These are phyloP conservation scores for Hirudo medicinalis DNA, from an alignment of 1,140 invertebrate genomes.

Conservation along the genomic window DNA sequence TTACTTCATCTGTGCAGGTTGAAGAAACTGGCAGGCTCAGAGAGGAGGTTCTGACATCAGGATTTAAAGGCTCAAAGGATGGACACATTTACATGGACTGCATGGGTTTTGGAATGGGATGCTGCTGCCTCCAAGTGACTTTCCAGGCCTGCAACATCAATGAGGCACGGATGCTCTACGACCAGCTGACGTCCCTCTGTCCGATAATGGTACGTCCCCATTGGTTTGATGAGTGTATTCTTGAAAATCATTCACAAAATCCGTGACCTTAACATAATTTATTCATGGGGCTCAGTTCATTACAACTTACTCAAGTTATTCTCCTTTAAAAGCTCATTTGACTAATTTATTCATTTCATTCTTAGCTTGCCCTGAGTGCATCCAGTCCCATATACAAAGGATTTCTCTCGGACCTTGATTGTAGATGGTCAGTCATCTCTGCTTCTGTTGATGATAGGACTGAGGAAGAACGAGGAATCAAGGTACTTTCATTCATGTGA, in stretches of 20 bases:
- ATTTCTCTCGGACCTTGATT: constrained; percentile 84
- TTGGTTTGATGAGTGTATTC: neutral
- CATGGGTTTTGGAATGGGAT: constrained; percentile 99
- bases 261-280: too few relatives aligned
- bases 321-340: constrained; percentile 19
- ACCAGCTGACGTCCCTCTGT: constrained; percentile 89
- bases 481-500: constrained; percentile 27
- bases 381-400: constrained; percentile 87
- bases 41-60: constrained; percentile 42
- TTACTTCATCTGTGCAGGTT: constrained; percentile 34
- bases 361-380: constrained; percentile 79
- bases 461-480: constrained; percentile 72
- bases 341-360: too few relatives aligned
- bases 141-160: constrained; percentile 86
- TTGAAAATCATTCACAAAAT: too few relatives aligned
- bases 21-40: constrained; percentile 52
- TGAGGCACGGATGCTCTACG: constrained; percentile 88
- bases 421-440: constrained; percentile 89
- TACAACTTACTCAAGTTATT: neutral
- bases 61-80: constrained; percentile 28
- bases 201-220: constrained; percentile 70
- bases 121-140: constrained; percentile 76
- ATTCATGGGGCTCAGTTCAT: too few relatives aligned
- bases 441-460: constrained; percentile 90
- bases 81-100: constrained; percentile 64